These are phyloP conservation scores for Rhynchomys soricoides DNA, from an alignment of 2,113 vertebrate species.

Conservation along the genomic window DNA sequence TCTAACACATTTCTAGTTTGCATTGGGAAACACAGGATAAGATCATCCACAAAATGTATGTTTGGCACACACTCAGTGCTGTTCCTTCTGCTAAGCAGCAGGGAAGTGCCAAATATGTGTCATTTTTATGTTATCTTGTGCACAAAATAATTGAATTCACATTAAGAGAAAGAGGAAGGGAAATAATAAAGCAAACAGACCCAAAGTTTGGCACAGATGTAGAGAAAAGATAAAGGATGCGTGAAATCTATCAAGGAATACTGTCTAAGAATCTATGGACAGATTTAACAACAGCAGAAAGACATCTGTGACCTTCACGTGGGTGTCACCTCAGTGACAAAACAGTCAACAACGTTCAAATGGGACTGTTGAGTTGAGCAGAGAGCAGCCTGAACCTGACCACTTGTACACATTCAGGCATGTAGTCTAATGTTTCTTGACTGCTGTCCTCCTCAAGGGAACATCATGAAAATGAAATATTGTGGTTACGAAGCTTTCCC, in stretches of 20 bases:
- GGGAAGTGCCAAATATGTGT: not conserved
- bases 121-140: not conserved
- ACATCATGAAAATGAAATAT: constrained; percentile 39
- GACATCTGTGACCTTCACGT: not conserved
- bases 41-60: not conserved
- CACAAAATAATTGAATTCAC: not conserved
- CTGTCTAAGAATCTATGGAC: not conserved
- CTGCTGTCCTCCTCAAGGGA: not conserved
- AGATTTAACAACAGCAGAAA: constrained; percentile 51
- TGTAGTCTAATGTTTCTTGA: not conserved
- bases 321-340: not conserved
- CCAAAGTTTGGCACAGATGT: not conserved
- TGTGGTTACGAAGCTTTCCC: not conserved
- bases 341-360: not conserved
- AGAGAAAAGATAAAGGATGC: not conserved
- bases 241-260: not conserved
- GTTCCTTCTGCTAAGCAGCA: not conserved
- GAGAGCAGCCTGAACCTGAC: not conserved
- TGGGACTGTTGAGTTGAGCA: not conserved
- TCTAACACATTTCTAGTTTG: not conserved
- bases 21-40: not conserved
- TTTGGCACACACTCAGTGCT: not conserved
- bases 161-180: not conserved
- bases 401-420: not conserved
- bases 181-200: not conserved